Conservation (phyloP, 1,140 invertebrate species). For the Drosophila ficusphila region DNA sequence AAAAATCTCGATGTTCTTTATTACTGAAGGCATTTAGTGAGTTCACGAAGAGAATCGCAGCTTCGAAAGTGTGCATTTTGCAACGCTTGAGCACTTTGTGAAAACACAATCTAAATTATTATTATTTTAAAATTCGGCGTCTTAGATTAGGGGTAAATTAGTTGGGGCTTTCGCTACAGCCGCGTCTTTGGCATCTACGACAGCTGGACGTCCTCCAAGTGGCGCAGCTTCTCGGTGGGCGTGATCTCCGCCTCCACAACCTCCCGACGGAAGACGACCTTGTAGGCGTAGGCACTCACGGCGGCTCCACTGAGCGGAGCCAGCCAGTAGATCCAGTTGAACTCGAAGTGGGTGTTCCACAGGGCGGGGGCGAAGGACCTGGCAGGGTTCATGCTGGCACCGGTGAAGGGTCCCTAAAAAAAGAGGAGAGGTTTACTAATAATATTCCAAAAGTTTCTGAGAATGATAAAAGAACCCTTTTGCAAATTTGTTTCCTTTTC, state of each 20-base stretch:
- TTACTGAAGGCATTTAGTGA: conserved; percentile 36
- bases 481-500: too few relatives aligned
- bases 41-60: neutral
- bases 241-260: conserved; percentile 62
- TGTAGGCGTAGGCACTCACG: conserved; percentile 87
- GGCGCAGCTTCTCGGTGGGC: conserved; percentile 63
- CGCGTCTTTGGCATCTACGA: conserved; percentile 60
- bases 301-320: conserved; percentile 87
- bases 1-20: conserved; percentile 59
- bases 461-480: too few relatives aligned
- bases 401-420: conserved; percentile 89
- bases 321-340: conserved; percentile 93
- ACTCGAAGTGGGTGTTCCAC: conserved; percentile 88
- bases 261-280: conserved; percentile 85
- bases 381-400: conserved; percentile 93
- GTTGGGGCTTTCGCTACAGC: conserved; percentile 38
- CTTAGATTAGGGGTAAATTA: conserved; percentile 62
- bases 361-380: conserved; percentile 91
- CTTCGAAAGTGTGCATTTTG: neutral
- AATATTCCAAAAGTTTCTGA: neutral
- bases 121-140: conserved; percentile 61
- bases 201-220: conserved; percentile 73
- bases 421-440: neutral
- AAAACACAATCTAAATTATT: conserved; percentile 25
- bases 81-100: neutral